Conservation (phyloP, 2,888 invertebrate species). For the Bhutanitis thaidina region DNA sequence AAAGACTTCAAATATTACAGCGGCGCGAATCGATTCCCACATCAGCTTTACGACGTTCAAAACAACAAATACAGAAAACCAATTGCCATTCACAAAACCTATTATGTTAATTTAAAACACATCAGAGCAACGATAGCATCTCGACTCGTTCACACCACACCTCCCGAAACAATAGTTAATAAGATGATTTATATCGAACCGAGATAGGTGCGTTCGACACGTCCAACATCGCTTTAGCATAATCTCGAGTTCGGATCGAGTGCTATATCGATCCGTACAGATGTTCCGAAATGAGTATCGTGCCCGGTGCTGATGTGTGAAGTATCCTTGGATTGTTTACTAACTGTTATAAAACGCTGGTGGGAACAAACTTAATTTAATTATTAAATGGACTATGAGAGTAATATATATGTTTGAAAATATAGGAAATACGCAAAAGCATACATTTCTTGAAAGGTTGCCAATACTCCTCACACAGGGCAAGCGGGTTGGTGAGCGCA, state of each 20-base stretch:
- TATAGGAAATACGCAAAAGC: too few relatives aligned
- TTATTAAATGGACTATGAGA: too few relatives aligned
- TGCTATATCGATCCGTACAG: slow-evolving; percentile 68
- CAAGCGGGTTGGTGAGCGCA: too few relatives aligned
- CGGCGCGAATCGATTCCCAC: slow-evolving; percentile 39
- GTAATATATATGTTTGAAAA: too few relatives aligned
- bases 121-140: slow-evolving; percentile 70
- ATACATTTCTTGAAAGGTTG: too few relatives aligned
- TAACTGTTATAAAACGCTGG: not conserved
- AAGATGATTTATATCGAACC: slow-evolving; percentile 79
- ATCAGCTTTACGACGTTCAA: slow-evolving; percentile 33
- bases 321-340: slow-evolving; percentile 1
- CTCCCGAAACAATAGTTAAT: slow-evolving; percentile 80
- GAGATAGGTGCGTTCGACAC: slow-evolving; percentile 71
- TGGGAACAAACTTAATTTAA: not conserved
- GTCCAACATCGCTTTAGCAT: slow-evolving; percentile 77
- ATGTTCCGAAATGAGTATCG: slow-evolving; percentile 45
- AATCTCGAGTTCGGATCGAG: slow-evolving; percentile 71
- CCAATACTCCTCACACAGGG: too few relatives aligned
- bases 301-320: slow-evolving; percentile 14
- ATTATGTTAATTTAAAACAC: slow-evolving; percentile 81
- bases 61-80: slow-evolving; percentile 69
- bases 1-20: slow-evolving; percentile 2
- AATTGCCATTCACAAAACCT: slow-evolving; percentile 78
- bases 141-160: slow-evolving; percentile 76